Evolutionary conservation across 2,113 vertebrate species (phyloP).

Genomic region (Silurus asotus): DNA sequence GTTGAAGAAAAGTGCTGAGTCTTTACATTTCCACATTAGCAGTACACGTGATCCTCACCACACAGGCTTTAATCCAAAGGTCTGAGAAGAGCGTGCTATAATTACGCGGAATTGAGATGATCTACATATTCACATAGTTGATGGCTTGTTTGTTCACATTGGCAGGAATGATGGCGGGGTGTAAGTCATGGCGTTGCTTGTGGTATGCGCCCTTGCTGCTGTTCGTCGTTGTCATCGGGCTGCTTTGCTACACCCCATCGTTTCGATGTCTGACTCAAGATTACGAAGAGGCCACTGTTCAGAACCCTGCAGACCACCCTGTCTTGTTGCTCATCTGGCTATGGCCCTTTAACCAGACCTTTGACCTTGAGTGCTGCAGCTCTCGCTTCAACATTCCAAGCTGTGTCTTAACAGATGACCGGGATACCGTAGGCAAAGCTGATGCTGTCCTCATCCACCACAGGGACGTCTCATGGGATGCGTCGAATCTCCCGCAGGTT

Average conservation of each 20-base stretch:
- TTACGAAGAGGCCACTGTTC: background rate
- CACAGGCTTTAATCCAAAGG: background rate
- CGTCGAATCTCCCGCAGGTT: constrained; percentile 80
- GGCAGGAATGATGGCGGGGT: constrained; percentile 4
- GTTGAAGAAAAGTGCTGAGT: background rate
- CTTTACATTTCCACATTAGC: background rate
- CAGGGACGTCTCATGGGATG: constrained; percentile 81
- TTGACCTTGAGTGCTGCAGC: constrained; percentile 69
- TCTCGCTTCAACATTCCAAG: constrained; percentile 77
- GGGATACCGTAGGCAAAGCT: constrained; percentile 75
- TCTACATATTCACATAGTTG: background rate
- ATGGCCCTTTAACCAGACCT: constrained; percentile 71
- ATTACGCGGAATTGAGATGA: no score
- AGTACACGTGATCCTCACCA: background rate
- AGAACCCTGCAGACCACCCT: background rate
- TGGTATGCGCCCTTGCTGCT: background rate
- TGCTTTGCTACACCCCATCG: background rate
- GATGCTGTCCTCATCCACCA: constrained; percentile 83
- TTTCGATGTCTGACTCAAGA: background rate
- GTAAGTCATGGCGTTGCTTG: background rate
- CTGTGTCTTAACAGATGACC: constrained; percentile 81
- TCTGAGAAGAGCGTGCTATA: background rate
- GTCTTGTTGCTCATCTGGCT: constrained; percentile 46
- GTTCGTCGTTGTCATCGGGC: background rate
- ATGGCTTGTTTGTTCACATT: background rate